phyloP scores from a whole-genome alignment of 2,113 vertebrate species.

The Xerus inauris region DNA sequence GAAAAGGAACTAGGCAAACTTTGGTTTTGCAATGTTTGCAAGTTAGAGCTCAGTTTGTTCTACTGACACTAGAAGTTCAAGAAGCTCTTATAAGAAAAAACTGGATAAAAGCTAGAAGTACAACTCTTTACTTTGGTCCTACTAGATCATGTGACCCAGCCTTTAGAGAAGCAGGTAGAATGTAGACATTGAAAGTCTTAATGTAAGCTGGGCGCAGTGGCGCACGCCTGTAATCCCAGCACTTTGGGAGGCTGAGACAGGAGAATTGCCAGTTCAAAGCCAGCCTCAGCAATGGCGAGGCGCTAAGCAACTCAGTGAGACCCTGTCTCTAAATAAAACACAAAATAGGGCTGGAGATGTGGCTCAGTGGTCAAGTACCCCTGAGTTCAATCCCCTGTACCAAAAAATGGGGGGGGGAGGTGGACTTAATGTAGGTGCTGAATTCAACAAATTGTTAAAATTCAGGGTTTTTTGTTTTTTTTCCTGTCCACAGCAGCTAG shows the following conservation, averaged over 20 bases:
- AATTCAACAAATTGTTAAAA: background rate
- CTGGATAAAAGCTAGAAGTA: background rate
- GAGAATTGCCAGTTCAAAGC: no score
- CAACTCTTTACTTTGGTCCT: background rate
- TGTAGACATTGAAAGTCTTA: background rate
- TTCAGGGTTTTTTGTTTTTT: background rate
- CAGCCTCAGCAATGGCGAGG: no score
- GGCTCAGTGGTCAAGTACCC: no score
- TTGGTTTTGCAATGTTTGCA: slow-evolving; percentile 64
- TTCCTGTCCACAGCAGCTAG: background rate
- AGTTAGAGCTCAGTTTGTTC: slow-evolving; percentile 21
- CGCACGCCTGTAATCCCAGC: no score
- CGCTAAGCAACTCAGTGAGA: no score
- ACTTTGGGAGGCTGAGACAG: no score
- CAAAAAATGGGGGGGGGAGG: no score
- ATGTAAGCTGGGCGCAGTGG: no score
- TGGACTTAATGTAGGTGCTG: background rate
- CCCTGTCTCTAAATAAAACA: no score
- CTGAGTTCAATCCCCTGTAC: no score
- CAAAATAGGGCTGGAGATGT: no score
- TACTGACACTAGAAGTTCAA: slow-evolving; percentile 19
- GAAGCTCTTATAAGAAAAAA: slow-evolving; percentile 44
- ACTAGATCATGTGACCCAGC: background rate
- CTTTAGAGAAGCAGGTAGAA: slow-evolving; percentile 19
- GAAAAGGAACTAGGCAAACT: background rate